Evolutionary conservation across 1,140 invertebrate species (phyloP).

Genomic region (Atopsyche davidsoni): DNA sequence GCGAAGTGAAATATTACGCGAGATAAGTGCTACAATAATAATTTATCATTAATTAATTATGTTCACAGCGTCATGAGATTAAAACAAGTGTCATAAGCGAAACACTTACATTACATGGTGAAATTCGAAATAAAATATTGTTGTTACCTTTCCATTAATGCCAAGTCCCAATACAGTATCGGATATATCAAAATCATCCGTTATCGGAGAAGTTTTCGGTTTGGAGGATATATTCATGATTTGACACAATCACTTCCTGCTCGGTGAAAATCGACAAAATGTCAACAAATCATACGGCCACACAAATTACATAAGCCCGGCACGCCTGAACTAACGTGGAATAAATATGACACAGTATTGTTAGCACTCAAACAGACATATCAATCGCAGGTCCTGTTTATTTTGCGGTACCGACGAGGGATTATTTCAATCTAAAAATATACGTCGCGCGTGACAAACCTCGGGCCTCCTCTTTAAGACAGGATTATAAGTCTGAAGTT

Average conservation of each 20-base stretch:
- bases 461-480: too few relatives aligned
- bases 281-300: constrained; percentile 7
- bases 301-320: constrained; percentile 16
- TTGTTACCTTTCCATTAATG: constrained; percentile 88
- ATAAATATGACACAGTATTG: too few relatives aligned
- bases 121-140: neutral
- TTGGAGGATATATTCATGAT: constrained; percentile 43
- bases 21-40: too few relatives aligned
- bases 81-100: neutral
- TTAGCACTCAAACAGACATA: too few relatives aligned
- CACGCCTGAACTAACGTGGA: too few relatives aligned
- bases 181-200: constrained; percentile 91
- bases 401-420: too few relatives aligned
- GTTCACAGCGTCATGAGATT: neutral
- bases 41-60: neutral
- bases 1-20: too few relatives aligned
- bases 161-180: constrained; percentile 92
- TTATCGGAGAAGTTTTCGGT: constrained; percentile 75
- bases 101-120: neutral
- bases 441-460: too few relatives aligned
- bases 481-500: too few relatives aligned
- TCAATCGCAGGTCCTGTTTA: too few relatives aligned
- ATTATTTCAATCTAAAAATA: too few relatives aligned
- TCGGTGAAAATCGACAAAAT: constrained; percentile 4
- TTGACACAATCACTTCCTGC: constrained; percentile 3